Percentiles rank a stretch among this genome's conserved stretches.
Conservation (phyloP, 2,797 vertebrate species). For the Halcyon badia region DNA sequence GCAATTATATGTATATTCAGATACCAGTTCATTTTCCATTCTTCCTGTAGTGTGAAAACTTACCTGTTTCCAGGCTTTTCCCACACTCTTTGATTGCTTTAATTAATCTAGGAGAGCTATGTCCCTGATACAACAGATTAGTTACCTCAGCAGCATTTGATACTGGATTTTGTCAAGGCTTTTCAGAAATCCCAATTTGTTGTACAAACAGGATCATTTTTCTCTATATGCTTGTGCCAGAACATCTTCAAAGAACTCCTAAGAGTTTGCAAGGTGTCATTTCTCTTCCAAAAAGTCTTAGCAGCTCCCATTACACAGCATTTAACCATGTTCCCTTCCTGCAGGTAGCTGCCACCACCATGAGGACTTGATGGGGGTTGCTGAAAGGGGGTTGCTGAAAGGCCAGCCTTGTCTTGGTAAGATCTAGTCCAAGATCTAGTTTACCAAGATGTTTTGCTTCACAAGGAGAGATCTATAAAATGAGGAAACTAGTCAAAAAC, state of each 20-base stretch:
- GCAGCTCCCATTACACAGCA: neutral
- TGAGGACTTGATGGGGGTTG: neutral
- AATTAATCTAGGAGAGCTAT: neutral
- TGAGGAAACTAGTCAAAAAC: neutral
- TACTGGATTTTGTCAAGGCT: neutral
- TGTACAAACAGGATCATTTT: neutral
- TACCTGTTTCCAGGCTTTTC: neutral
- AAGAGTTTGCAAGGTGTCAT: neutral
- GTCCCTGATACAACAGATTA: neutral
- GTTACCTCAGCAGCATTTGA: neutral
- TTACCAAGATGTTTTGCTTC: neutral
- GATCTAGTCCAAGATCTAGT: neutral
- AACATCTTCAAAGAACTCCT: neutral
- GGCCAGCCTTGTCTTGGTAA: constrained; percentile 1
- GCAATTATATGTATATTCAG: neutral
- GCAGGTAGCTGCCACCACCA: constrained; percentile 12
- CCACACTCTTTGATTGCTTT: neutral
- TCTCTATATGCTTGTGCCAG: neutral
- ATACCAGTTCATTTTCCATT: neutral
- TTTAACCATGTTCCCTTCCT: neutral
- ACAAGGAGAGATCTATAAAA: neutral
- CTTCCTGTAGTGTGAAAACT: neutral
- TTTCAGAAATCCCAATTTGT: neutral
- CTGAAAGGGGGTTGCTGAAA: neutral
- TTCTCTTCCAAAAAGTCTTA: neutral